phyloP scores from a whole-genome alignment of 1,140 invertebrate genomes.

The Lepidostoma basale region DNA sequence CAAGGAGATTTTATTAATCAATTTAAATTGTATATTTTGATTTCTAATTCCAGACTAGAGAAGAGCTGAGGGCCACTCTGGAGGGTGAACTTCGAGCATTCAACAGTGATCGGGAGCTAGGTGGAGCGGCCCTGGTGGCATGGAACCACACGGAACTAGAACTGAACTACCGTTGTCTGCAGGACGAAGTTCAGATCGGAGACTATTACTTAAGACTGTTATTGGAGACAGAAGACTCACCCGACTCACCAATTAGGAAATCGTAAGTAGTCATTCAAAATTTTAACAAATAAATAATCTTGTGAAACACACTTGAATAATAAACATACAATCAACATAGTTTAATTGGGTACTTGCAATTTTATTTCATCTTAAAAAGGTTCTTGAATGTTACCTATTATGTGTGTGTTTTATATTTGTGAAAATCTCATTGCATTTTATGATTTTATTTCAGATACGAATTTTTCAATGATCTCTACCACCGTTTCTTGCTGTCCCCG shows the following conservation, averaged over 20 bases:
- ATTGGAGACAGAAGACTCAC: conserved; percentile 88
- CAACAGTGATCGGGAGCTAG: conserved; percentile 87
- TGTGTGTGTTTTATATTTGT: too few relatives aligned
- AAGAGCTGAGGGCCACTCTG: conserved; percentile 90
- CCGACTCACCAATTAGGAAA: conserved; percentile 84
- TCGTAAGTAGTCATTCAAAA: conserved; percentile 68
- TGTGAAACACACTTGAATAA: neutral
- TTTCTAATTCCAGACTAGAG: conserved; percentile 74
- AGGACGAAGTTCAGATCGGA: conserved; percentile 97
- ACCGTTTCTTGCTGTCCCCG: conserved; percentile 89
- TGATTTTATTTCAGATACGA: conserved; percentile 72
- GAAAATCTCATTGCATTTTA: neutral
- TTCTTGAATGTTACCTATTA: conserved; percentile 32
- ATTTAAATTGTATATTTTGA: conserved; percentile 20
- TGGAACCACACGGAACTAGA: conserved; percentile 99
- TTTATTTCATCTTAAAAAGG: neutral
- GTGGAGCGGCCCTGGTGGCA: conserved; percentile 79
- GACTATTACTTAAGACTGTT: conserved; percentile 97
- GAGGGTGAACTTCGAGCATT: conserved; percentile 95
- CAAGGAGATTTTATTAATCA: conserved; percentile 1
- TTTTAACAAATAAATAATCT: neutral
- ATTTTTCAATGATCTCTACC: conserved; percentile 99
- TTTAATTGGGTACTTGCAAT: neutral
- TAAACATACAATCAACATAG: neutral
- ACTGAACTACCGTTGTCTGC: conserved; percentile 89